Conservation (phyloP, 2,797 vertebrate species). For the Diplodus puntazzo region DNA sequence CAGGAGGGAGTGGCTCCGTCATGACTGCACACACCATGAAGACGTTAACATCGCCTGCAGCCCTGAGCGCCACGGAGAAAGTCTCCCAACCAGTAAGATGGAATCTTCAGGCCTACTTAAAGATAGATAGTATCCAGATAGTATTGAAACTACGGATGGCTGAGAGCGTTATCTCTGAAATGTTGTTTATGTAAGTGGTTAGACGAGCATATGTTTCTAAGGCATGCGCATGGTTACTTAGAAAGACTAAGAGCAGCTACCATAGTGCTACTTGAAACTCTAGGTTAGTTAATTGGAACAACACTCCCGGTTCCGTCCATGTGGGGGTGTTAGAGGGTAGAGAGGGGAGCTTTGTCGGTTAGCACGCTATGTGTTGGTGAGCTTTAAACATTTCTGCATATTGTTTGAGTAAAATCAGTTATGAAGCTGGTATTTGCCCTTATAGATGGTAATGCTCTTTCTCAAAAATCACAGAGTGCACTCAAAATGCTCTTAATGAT, state of each 20-base stretch:
- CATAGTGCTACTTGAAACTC: background rate
- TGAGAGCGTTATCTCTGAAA: background rate
- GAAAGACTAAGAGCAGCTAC: background rate
- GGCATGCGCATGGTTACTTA: background rate
- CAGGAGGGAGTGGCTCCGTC: conserved; percentile 89
- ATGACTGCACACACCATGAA: conserved; percentile 93
- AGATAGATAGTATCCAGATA: background rate
- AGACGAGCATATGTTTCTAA: background rate
- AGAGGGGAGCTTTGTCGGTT: background rate
- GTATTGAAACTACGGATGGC: background rate
- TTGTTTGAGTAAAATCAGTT: background rate
- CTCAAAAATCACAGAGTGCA: background rate
- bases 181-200: background rate
- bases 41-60: conserved; percentile 90
- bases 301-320: conserved; percentile 2
- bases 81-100: conserved; percentile 85
- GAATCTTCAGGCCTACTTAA: background rate
- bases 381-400: background rate
- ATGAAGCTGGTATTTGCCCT: background rate
- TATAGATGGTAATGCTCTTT: background rate
- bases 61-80: conserved; percentile 80
- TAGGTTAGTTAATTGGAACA: background rate
- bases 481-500: no score
- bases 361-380: background rate
- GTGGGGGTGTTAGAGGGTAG: background rate